Percentiles rank a stretch among this genome's conserved stretches.
Evolutionary conservation across 2,797 vertebrate species (phyloP).

Genomic region (Anomalospiza imberbis): DNA sequence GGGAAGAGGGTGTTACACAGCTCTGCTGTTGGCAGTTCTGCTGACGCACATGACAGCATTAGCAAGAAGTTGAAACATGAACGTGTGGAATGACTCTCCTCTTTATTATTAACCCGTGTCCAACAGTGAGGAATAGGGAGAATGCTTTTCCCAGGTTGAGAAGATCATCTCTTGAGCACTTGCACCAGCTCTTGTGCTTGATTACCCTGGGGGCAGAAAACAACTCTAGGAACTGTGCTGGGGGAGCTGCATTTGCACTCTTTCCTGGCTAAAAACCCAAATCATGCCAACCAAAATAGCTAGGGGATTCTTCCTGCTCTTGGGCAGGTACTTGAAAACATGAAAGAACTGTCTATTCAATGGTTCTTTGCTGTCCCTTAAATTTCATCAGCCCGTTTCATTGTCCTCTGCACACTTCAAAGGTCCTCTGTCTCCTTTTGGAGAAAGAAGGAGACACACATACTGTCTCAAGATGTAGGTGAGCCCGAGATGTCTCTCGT

Average conservation of each 20-base stretch:
- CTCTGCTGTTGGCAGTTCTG: not conserved
- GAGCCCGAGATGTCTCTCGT: not conserved
- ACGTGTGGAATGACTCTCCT: not conserved
- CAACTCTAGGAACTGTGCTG: not conserved
- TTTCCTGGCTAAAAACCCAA: not conserved
- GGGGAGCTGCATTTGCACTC: not conserved
- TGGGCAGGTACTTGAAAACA: not conserved
- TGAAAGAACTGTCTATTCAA: rapidly evolving
- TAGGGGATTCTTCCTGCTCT: not conserved
- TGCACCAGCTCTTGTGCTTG: not conserved
- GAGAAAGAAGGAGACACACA: not conserved
- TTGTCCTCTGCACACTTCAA: not conserved
- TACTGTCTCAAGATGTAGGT: slow-evolving; percentile 18
- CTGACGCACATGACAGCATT: not conserved
- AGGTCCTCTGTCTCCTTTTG: not conserved
- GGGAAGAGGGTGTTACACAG: not conserved
- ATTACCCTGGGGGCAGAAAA: not conserved
- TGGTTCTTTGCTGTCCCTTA: not conserved
- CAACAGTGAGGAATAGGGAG: not conserved
- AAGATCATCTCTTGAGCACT: not conserved
- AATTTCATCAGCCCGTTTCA: not conserved
- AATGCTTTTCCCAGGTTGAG: not conserved
- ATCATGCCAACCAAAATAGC: not conserved
- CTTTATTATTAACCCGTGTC: not conserved
- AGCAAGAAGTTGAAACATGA: not conserved